Base-by-base conservation (phyloP, 2,113 vertebrate species). In the Corapipo altera region DNA sequence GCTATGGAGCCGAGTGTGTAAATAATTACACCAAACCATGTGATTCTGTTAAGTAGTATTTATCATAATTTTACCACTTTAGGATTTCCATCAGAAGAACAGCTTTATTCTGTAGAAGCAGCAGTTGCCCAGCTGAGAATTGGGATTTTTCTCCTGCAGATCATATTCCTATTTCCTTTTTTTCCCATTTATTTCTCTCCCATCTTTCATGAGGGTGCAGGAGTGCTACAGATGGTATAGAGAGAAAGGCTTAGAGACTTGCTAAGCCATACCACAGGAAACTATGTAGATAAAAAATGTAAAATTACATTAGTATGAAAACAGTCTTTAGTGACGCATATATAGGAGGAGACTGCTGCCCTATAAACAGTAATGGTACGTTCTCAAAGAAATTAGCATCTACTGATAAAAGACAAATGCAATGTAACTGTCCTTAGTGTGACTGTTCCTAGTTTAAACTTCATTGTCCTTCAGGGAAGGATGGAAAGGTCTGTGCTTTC, bases 401-500 rank as follows among this genome's bases (percentile, higher is more conserved):
- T 59, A 3, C 51, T 64, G 66, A 84, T 66, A 78, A 81, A 88
- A 91, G 64, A 33, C 35, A 83, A 51, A 65, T 71, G 27, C 18
- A 58, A 0, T 7, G 17, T 67, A 48, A 49, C 65, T 84, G 65
- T 81, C 93, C 65, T 55, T 51, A 46, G 24, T 84, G 46, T 83
- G 51, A 32, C 82, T 81, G 44, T 62, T 79, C 64, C 72, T 64
- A 30, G 76, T 89, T 94, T 84, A 85, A 94, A 95, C 85, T 72
- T 86, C n/a, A 62, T 89, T 94, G 73, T 95, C 61, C 65, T 72
- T 81, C 54, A 58, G 74, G 75, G 88, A 89, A 92, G 84, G 67
- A 90, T 93, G 81, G 55, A 96, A 79, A 74, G 51, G 88, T 83
- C 80, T 82, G 39, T 90, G 77, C 57, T 88, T 91, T 91, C 51